phyloP scores from a whole-genome alignment of 2,888 invertebrate species.

The Endomychus coccineus region DNA sequence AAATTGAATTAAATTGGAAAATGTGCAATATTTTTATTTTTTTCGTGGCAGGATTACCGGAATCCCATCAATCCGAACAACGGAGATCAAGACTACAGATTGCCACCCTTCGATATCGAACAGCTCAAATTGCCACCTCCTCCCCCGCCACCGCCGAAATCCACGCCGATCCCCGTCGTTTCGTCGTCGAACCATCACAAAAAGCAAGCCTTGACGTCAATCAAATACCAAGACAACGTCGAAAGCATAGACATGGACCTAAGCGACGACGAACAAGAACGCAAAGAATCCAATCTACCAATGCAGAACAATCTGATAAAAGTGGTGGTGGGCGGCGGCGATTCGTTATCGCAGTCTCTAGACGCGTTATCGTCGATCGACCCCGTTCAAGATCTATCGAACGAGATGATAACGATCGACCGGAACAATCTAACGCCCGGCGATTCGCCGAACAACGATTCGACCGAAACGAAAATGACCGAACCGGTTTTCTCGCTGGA shows the following conservation, averaged over 20 bases:
- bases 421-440: not conserved
- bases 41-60: constrained; percentile 28
- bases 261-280: constrained; percentile 79
- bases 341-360: too few relatives aligned
- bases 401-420: not conserved
- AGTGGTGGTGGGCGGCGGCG: constrained; percentile 8
- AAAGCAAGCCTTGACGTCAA: constrained; percentile 14
- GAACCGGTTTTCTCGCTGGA: constrained; percentile 16
- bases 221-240: constrained; percentile 54
- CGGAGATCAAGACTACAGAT: constrained; percentile 38
- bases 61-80: constrained; percentile 1
- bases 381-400: not conserved
- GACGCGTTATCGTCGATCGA: not conserved
- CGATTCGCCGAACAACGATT: not conserved
- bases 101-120: constrained; percentile 33
- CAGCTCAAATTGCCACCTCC: constrained; percentile 42
- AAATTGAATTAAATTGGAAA: too few relatives aligned
- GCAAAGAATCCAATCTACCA: too few relatives aligned
- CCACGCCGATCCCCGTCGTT: constrained; percentile 11
- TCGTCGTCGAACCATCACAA: constrained; percentile 12
- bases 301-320: too few relatives aligned
- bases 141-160: constrained; percentile 46
- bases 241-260: constrained; percentile 82
- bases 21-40: not conserved
- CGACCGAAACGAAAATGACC: not conserved